Evolutionary conservation across 2,797 vertebrate species (phyloP), one percentile per base, ranked within the genome.

Genomic region (Phataginus tetradactyla): DNA sequence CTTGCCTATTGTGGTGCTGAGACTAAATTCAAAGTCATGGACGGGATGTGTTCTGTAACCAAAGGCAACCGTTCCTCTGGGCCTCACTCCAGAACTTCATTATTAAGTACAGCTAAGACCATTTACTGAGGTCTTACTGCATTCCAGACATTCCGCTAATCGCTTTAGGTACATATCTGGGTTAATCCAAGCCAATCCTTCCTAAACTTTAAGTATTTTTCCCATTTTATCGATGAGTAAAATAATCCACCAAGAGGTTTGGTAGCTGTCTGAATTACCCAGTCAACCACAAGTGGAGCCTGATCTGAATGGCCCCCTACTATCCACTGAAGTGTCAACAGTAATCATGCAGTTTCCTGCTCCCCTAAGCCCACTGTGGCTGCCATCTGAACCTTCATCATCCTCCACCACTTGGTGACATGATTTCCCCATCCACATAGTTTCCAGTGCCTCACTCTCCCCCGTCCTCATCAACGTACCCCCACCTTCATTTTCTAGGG

Each of bases 311-410:
- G 7, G 37, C 14, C 18, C 51, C 37, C 4, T 17, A 3, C 17
- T 15, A 5, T 17, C 29, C 20, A 42, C 8, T 9, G 5, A 45
- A 29, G 12, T 17, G 29, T 17, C 86, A 69, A 63, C 5, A 34
- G 17, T 21, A 37, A 49, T 61, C 10, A 7, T 0, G 0, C 21
- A 2, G 2, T 37, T 42, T 12, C 8, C 1, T 0, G 0, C 45
- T 45, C 45, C 45, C 45, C 45, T 11, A 29, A 55, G 61, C 55
- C 71, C 25, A 4, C 0, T 0, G 0, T 1, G 49, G 5, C 5
- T 0, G 0, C 75, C n/a, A 7, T 18, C 57, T 4, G 2, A 1
- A 4, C 0, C 10, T 49, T 53, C 42, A 11, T 0, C 1, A 5
- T 4, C n/a, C 21, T n/a, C 55, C 6, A 3, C 29, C 27, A 1